Evolutionary conservation across 2,113 vertebrate genomes (phyloP).

Genomic region (Neoarius graeffei): DNA sequence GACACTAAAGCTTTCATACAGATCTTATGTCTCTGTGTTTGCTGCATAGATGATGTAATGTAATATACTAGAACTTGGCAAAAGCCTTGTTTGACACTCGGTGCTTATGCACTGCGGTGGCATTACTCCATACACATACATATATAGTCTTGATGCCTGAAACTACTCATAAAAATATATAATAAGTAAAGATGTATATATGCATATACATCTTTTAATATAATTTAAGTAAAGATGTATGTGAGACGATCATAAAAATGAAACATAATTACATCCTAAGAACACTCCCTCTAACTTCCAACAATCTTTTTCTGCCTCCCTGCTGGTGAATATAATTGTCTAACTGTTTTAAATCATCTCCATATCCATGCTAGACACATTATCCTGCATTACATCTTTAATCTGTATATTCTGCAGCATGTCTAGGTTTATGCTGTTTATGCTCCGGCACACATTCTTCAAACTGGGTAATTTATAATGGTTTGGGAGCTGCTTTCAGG

Average conservation of each 20-base stretch:
- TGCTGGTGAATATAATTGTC: constrained; percentile 36
- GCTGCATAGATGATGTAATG: background rate
- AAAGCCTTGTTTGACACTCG: background rate
- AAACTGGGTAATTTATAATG: constrained; percentile 52
- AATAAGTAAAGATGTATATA: background rate
- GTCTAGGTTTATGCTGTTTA: constrained; percentile 61
- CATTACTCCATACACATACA: background rate
- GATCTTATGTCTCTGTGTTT: background rate
- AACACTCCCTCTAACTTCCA: background rate
- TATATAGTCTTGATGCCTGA: background rate
- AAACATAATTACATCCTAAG: background rate
- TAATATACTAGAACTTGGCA: background rate
- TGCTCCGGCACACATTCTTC: constrained; percentile 48
- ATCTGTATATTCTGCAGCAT: constrained; percentile 51
- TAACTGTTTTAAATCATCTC: constrained; percentile 44
- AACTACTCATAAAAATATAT: background rate
- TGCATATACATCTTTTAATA: too few relatives aligned
- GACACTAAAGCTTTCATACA: background rate
- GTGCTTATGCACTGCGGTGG: background rate
- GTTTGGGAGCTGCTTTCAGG: constrained; percentile 43
- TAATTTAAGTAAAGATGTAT: background rate
- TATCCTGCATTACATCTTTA: constrained; percentile 41
- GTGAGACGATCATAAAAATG: background rate
- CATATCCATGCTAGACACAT: constrained; percentile 37
- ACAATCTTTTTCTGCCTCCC: constrained; percentile 48